Evolutionary conservation across 2,113 vertebrate species (phyloP).

Genomic region (Nyctibius bracteatus): DNA sequence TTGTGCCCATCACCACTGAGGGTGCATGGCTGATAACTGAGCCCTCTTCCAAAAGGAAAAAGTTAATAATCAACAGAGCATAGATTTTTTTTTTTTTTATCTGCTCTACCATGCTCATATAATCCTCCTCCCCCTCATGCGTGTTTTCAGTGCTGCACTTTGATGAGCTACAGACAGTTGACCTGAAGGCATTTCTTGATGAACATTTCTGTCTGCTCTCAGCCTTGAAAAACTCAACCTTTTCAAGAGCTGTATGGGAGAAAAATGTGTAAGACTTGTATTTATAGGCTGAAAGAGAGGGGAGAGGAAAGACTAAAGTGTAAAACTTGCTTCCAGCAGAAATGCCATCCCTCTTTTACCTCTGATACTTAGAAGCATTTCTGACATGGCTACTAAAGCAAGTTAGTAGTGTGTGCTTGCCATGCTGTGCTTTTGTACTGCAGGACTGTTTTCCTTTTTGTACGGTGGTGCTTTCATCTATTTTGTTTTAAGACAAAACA

Average conservation of each 20-base stretch:
- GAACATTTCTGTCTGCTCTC: constrained; percentile 41
- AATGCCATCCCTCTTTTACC: constrained; percentile 38
- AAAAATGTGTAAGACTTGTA: constrained; percentile 44
- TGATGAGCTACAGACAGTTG: constrained; percentile 14
- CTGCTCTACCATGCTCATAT: neutral
- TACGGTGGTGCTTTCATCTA: neutral
- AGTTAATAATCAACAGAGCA: neutral
- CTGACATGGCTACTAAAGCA: constrained; percentile 15
- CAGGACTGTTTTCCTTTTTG: neutral
- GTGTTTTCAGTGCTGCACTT: neutral
- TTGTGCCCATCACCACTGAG: neutral
- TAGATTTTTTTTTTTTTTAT: neutral
- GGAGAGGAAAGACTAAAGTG: constrained; percentile 14
- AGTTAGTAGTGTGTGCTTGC: neutral
- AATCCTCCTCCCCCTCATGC: neutral
- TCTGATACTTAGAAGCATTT: constrained; percentile 50
- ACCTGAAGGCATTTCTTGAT: constrained; percentile 54
- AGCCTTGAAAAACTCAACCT: constrained; percentile 49
- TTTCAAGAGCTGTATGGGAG: constrained; percentile 16
- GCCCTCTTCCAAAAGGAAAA: neutral
- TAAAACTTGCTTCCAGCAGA: constrained; percentile 56
- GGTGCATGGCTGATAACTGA: neutral
- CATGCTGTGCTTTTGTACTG: neutral
- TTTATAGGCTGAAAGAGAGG: constrained; percentile 19
- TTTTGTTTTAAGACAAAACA: neutral